Percentiles rank a stretch among this genome's conserved stretches.
Conservation (phyloP, 2,797 vertebrate species). For the Pseudochromis fuscus region DNA sequence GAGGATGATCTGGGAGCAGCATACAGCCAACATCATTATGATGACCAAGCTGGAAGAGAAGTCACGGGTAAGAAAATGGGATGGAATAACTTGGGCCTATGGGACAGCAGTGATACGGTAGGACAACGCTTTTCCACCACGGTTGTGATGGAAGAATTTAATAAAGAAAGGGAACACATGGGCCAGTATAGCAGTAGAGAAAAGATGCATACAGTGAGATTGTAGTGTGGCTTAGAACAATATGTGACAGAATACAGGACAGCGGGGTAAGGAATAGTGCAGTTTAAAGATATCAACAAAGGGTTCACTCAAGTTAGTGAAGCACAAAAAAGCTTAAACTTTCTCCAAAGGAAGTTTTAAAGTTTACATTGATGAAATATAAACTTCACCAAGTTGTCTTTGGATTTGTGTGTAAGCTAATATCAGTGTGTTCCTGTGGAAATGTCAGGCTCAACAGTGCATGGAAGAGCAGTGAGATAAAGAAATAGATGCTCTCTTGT, state of each 20-base stretch:
- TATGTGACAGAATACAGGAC: neutral
- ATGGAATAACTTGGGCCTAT: neutral
- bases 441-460: neutral
- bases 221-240: neutral
- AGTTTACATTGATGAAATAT: no score
- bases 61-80: conserved; percentile 91
- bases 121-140: neutral
- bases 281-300: no score
- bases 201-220: neutral
- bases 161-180: neutral
- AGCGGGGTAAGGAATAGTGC: neutral
- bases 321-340: no score
- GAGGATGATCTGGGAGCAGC: conserved; percentile 99
- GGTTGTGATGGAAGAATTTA: neutral
- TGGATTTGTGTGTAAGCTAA: no score
- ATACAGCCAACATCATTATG: conserved; percentile 97
- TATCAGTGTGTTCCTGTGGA: neutral
- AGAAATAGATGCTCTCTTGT: neutral
- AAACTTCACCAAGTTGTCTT: no score
- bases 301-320: no score
- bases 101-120: conserved; percentile 3
- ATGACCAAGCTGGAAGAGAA: conserved; percentile 99
- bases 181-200: neutral
- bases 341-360: no score
- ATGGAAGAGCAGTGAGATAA: neutral